A percentile compares a stretch with the other conserved stretches of the same genome.
These are phyloP conservation scores for Caenorhabditis sp. DNA, from an alignment of 2,888 invertebrate genomes.

Conservation along the genomic window DNA sequence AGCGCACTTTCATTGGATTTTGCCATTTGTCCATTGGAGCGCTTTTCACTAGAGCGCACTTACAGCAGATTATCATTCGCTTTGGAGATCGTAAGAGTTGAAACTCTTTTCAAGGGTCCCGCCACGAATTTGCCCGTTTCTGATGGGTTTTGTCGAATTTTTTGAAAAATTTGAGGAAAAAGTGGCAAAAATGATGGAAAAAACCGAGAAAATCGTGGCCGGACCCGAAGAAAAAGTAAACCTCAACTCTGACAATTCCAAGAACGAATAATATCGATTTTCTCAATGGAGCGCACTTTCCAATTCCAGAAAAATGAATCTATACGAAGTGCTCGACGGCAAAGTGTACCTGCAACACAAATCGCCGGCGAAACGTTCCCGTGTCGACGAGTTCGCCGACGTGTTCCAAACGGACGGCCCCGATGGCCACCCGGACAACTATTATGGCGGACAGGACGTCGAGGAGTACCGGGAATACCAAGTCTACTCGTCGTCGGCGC, in stretches of 20 bases:
- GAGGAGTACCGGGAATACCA: constrained; percentile 24
- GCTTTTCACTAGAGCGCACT: not conserved
- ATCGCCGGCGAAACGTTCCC: constrained; percentile 7
- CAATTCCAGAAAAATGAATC: constrained; percentile 29
- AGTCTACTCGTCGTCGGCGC: not conserved
- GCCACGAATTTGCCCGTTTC: too few species aligned
- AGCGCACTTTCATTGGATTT: not conserved
- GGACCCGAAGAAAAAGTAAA: too few species aligned
- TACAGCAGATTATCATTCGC: too few species aligned
- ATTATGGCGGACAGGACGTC: too few species aligned
- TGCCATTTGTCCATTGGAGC: too few species aligned
- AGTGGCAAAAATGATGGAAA: too few species aligned
- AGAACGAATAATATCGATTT: not conserved
- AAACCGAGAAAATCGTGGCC: too few species aligned
- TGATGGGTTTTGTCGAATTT: not conserved
- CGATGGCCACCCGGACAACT: not conserved
- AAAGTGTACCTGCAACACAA: constrained; percentile 36
- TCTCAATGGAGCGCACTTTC: not conserved
- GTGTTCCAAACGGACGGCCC: constrained; percentile 1
- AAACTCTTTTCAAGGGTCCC: not conserved
- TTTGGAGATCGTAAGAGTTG: too few species aligned
- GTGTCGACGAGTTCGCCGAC: constrained; percentile 17
- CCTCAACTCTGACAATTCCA: too few species aligned
- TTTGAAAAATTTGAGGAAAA: too few species aligned
- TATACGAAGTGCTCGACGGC: constrained; percentile 42